Conservation (phyloP, 37 sponge, comb jelly and placozoan genomes). For the Cladorhizidae sp. region DNA sequence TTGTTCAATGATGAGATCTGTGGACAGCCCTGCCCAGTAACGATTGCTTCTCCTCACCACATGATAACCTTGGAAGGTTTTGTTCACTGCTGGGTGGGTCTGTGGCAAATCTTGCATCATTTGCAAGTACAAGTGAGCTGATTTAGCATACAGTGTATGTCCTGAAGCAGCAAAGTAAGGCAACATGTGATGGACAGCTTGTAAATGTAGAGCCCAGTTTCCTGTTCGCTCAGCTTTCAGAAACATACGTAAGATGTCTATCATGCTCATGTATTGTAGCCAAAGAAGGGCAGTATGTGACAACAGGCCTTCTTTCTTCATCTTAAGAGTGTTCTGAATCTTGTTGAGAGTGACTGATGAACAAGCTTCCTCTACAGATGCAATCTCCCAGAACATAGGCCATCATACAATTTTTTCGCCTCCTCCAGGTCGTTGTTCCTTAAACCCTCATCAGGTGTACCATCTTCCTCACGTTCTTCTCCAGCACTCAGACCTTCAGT, state of each 20-base stretch:
- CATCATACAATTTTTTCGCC: no score
- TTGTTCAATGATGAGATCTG: constrained; percentile 46
- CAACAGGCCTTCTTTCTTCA: background rate
- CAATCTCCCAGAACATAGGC: no score
- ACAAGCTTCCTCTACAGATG: constrained; percentile 21
- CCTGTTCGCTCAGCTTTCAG: constrained; percentile 18
- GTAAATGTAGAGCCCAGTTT: constrained; percentile 38
- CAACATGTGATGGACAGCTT: constrained; percentile 28
- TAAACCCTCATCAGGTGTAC: no score
- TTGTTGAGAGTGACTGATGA: background rate
- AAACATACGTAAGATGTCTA: constrained; percentile 33
- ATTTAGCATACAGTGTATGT: constrained; percentile 12
- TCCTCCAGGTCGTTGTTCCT: constrained; percentile 21
- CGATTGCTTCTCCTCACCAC: constrained; percentile 46
- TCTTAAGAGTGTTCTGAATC: constrained; percentile 13
- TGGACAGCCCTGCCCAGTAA: constrained; percentile 24
- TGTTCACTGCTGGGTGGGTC: constrained; percentile 36
- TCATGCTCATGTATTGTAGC: no score
- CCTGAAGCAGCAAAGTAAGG: constrained; percentile 18
- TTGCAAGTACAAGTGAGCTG: constrained; percentile 24
- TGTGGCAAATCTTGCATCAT: constrained; percentile 5
- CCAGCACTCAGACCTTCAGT: no score
- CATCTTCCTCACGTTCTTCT: no score
- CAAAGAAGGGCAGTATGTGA: no score
- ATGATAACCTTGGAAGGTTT: constrained; percentile 32